Evolutionary conservation across 2,797 vertebrate species (phyloP), one percentile per base, ranked within the genome.

Genomic region (Glyptemys insculpta): DNA sequence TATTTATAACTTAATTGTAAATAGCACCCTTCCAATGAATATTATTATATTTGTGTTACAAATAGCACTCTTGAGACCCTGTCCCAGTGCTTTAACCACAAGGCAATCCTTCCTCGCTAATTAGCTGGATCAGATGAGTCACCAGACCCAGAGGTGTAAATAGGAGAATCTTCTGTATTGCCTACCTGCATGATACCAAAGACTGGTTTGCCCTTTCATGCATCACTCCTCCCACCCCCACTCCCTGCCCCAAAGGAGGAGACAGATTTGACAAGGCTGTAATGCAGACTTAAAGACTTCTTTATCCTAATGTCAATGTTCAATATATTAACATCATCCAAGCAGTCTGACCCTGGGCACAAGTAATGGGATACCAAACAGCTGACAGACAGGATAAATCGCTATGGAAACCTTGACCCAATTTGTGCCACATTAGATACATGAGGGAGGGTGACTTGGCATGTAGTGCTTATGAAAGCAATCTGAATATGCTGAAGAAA

Each of bases 281-380:
- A 97, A 96, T 97, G 97, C 97, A 91, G 96, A 93, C 94, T 97
- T 96, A 96, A 97, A 96, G 56, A 65, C 62, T 96, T 94, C 91
- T 97, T 97, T 97, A 96, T 97, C 97, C 96, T 95, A 88, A 86
- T 47, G 87, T 84, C 91, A 96, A 49, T 12, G 0, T 86, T 94
- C 89, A 85, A 89, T 90, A 95, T 5, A 93, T 89, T 37, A 96
- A 5, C 86, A 93, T 91, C 95, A 65, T 76, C 49, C 65, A 87
- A 92, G 88, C 19, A 41, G 86, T 93, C 93, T 96, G 96, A 97
- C 96, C 96, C 95, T 83, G 81, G 86, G 79, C 0, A 0, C 87
- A 81, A 95, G 95, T 93, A 83, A 86, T 78, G 89, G 94, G 92
- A 95, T 85, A 86, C 0, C 2, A 89, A 95, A 89, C 37, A 89